phyloP scores from a whole-genome alignment of 2,797 vertebrate species.

The Catharus ustulatus region DNA sequence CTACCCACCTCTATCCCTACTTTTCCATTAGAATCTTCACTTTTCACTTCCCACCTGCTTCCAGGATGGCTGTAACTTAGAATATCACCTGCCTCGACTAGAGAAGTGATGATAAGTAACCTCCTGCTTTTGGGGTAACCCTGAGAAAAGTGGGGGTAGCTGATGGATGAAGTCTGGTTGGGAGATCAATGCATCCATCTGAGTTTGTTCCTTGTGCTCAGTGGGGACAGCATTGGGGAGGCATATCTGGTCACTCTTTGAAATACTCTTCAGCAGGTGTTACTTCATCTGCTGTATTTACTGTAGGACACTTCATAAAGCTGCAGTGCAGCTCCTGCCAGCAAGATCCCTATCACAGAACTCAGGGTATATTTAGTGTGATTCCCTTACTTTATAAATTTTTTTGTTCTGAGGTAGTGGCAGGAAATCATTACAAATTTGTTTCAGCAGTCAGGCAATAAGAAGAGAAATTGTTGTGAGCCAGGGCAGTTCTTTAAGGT shows the following conservation, averaged over 20 bases:
- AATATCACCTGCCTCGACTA: neutral
- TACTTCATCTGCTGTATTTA: neutral
- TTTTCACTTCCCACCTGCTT: neutral
- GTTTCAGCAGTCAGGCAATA: neutral
- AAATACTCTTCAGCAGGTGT: neutral
- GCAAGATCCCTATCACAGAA: fast-evolving
- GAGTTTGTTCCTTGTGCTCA: neutral
- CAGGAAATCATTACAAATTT: neutral
- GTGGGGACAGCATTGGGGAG: neutral
- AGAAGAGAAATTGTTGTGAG: neutral
- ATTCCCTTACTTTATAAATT: neutral
- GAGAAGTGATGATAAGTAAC: neutral
- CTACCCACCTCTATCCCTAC: neutral
- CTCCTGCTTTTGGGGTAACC: neutral
- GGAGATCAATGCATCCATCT: neutral
- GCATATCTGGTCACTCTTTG: neutral
- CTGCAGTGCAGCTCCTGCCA: neutral
- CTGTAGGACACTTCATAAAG: neutral
- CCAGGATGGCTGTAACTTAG: neutral
- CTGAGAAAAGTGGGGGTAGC: neutral
- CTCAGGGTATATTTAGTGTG: neutral
- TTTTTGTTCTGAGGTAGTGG: neutral
- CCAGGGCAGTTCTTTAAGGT: neutral
- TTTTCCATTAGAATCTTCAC: neutral
- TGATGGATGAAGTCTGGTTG: neutral